Evolutionary conservation across 2,113 vertebrate genomes (phyloP).

Genomic region (Galeopterus variegatus): DNA sequence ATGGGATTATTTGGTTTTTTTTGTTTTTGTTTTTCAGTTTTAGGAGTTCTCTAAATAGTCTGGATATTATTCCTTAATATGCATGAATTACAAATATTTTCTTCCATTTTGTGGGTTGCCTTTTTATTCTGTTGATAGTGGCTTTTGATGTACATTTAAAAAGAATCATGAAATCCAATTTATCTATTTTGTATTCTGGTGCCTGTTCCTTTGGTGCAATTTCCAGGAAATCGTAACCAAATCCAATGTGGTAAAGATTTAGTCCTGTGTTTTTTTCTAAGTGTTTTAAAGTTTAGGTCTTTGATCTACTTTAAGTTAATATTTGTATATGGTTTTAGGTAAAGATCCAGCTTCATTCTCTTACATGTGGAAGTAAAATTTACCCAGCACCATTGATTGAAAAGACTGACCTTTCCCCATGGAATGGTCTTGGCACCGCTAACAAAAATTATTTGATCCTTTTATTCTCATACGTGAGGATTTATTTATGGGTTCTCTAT

Average conservation of each 20-base stretch:
- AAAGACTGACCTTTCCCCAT: too few relatives aligned
- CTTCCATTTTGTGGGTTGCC: too few relatives aligned
- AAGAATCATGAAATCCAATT: background rate
- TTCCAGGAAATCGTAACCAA: background rate
- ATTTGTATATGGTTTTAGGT: background rate
- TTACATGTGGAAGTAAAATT: background rate
- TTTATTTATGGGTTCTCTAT: too few relatives aligned
- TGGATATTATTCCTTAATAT: too few relatives aligned
- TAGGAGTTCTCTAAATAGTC: background rate
- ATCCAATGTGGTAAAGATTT: background rate
- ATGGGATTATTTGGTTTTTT: background rate
- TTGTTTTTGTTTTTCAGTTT: background rate
- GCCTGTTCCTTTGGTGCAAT: background rate
- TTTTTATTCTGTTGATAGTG: too few relatives aligned
- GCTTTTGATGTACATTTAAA: too few relatives aligned
- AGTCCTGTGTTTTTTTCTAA: background rate
- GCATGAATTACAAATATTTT: too few relatives aligned
- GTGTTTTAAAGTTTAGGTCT: background rate
- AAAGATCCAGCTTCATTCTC: background rate
- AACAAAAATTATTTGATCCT: too few relatives aligned
- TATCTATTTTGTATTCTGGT: background rate
- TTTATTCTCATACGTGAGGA: too few relatives aligned
- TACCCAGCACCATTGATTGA: too few relatives aligned
- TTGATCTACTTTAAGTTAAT: background rate
- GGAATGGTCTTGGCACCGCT: too few relatives aligned